Base-by-base conservation (phyloP, 2,797 vertebrate genomes). In the Champsocephalus gunnari region DNA sequence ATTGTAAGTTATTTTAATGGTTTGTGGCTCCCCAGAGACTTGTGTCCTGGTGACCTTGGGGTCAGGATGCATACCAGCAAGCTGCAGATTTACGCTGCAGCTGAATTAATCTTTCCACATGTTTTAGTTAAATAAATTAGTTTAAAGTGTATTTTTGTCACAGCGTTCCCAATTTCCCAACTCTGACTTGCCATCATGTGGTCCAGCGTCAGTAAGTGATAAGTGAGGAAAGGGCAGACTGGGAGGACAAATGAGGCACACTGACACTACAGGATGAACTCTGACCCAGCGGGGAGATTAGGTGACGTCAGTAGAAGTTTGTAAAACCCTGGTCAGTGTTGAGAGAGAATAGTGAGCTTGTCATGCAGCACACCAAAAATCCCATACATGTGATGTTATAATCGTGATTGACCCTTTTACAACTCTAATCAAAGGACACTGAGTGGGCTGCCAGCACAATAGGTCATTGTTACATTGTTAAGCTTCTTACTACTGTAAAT, bases 341-440 rank as follows among this genome's bases (percentile, higher is more conserved):
- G 43, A 66, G 53, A 60, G 70, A 80, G 61, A 87, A 87, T 66
- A 84, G 72, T 8, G 28, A 81, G 66, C 66, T 75, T 84, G 73
- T 83, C 73, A 72, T 74, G 76, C 83, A 51, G 47, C 58, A 61
- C 81, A 73, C 75, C 55, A 72, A 75, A 82, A 93, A 92, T 91
- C 90, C 91, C 48, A 53, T 66, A 82, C 93, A 92, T 90, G 92
- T 93, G 93, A 92, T 89, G 80, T 82, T 82, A 74, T 89, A 92
- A 91, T 89, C 83, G 17, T 50, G 71, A 91, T 71, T 92, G 88
- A 90, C 90, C 89, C 71, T 82, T 86, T 92, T 89, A 85, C 83
- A 81, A 47, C 75, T 73, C 62, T 49, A 86, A 88, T 91, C 77
- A 89, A 88, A 90, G 75, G 72, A 82, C 87, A 87, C 55, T 69